Base-by-base conservation (phyloP, 2,113 vertebrate genomes). In the Dicentrarchus labrax region DNA sequence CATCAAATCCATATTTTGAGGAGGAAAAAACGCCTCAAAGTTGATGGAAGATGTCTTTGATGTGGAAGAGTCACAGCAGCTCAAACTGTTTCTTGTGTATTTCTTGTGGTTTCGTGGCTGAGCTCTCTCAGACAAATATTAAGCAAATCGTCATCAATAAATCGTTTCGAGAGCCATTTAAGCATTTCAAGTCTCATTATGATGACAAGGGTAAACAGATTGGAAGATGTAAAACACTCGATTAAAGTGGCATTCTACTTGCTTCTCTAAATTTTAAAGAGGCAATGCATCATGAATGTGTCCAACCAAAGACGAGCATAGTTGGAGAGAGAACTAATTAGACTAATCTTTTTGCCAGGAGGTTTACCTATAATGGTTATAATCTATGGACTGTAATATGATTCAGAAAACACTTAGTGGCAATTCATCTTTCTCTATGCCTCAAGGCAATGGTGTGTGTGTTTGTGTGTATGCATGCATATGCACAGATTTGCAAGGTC, bases 361-460 rank as follows among this genome's bases (percentile, higher is more conserved):
- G 94, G 91, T 94, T 93, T 93, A 95, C 94, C 93, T 94, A 92
- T 94, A 95, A 94, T 94, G 91, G 88, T 86, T 88, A 88, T 93
- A 91, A 95, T 95, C 91, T 93, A 77, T 84, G 76, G 88, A 91
- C 70, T 94, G 80, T 92, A 94, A 93, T 94, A 92, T 90, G 88
- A 94, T 94, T 90, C 86, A 86, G 76, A 88, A 92, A 93, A 88
- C 77, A 86, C 86, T 94, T 91, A 88, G 87, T 76, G 85, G 89
- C 88, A 88, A 94, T 95, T 88, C 87, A 93, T 95, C 94, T 94
- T 93, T 59, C 56, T 50, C n/a, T 38, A 9, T 69, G 84, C 89
- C 93, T 93, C 71, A 72, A 90, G 90, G 92, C 88, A 72, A 69
- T 76, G 67, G 41, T 47, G 47, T 78, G 72, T 16, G 50, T 19